phyloP scores from a whole-genome alignment of 2,797 vertebrate species.

The Chrysocyon brachyurus region DNA sequence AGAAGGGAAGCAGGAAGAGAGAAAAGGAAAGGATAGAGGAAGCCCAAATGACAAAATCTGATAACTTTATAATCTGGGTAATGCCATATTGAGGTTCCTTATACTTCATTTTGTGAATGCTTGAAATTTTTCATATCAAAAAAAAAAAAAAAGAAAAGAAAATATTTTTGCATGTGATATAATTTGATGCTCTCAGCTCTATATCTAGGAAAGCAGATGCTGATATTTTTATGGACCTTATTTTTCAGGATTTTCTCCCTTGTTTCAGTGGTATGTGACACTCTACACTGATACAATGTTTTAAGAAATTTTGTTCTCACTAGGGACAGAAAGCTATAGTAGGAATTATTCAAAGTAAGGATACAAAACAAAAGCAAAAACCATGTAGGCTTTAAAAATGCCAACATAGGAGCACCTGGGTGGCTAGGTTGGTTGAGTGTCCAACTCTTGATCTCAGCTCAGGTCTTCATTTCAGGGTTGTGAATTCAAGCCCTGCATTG shows the following conservation, averaged over 20 bases:
- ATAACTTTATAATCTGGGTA: neutral
- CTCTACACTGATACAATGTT: constrained; percentile 19
- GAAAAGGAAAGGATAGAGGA: neutral
- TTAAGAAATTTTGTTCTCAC: neutral
- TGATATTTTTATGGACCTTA: neutral
- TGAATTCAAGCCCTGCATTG: neutral
- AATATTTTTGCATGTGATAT: neutral
- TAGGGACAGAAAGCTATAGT: neutral
- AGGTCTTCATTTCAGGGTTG: neutral
- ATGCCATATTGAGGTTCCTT: neutral
- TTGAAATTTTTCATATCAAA: neutral
- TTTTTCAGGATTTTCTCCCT: constrained; percentile 23
- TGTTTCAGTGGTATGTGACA: neutral
- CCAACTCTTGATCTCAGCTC: neutral
- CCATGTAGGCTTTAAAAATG: neutral
- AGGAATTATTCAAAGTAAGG: neutral
- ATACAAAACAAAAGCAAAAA: neutral
- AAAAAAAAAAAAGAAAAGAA: neutral
- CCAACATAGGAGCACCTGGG: neutral
- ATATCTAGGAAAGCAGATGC: constrained; percentile 30
- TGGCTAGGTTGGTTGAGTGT: neutral
- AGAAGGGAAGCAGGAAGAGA: neutral
- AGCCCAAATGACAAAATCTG: constrained; percentile 7
- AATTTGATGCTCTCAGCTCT: neutral
- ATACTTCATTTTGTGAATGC: neutral